These are phyloP conservation scores for Paracentrotus lividus DNA, from an alignment of 53 echinoderm and acorn worm genomes.

Conservation along the genomic window DNA sequence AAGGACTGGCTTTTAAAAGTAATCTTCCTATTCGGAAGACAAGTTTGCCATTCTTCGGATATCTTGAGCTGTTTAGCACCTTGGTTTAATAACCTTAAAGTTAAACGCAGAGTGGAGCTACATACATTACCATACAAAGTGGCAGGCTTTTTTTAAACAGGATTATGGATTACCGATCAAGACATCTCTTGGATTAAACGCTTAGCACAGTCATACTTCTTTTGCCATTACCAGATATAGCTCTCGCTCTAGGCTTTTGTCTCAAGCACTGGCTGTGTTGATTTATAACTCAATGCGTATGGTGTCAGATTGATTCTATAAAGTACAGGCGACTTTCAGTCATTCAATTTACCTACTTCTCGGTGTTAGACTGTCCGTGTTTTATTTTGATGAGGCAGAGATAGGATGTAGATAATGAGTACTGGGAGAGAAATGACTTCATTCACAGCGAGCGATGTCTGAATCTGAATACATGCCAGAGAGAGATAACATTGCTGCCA, in stretches of 20 bases:
- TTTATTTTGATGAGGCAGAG: slow-evolving; percentile 40
- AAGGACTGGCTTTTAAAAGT: neutral
- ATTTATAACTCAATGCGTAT: slow-evolving; percentile 6
- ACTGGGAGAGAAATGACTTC: slow-evolving; percentile 8
- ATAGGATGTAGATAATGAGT: slow-evolving; percentile 46
- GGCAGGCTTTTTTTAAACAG: neutral
- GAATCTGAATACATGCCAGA: slow-evolving; percentile 33
- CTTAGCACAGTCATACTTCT: slow-evolving; percentile 25
- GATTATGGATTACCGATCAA: slow-evolving; percentile 36
- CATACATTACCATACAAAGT: neutral
- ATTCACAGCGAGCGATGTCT: neutral
- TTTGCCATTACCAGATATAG: neutral
- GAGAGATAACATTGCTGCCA: slow-evolving; percentile 57
- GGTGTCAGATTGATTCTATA: slow-evolving; percentile 34
- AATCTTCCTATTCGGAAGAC: neutral
- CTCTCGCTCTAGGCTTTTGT: neutral
- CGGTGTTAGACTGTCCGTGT: slow-evolving; percentile 18
- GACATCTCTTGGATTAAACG: slow-evolving; percentile 41
- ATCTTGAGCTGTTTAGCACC: neutral
- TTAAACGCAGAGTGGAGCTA: neutral
- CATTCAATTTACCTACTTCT: slow-evolving; percentile 53
- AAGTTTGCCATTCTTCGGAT: neutral
- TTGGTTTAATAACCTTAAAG: neutral
- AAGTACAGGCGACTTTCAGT: slow-evolving; percentile 47
- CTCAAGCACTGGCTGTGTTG: neutral